phyloP scores from a whole-genome alignment of 1,140 invertebrate species.

The Dreissena rostriformis region DNA sequence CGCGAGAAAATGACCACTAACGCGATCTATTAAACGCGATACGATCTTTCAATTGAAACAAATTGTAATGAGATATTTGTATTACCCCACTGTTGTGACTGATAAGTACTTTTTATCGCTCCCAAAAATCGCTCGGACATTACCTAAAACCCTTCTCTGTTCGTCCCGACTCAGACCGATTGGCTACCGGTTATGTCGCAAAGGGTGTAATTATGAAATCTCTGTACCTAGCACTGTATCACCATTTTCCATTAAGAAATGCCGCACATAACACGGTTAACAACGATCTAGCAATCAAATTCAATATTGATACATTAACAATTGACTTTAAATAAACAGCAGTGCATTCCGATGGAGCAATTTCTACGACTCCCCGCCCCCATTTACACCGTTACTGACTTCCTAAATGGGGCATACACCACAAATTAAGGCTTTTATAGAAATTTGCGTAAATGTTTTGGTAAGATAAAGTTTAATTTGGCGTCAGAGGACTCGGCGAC shows the following conservation, averaged over 20 bases:
- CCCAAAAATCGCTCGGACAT: not conserved
- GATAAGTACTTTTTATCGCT: conserved; percentile 3
- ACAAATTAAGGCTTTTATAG: not conserved
- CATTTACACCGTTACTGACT: not conserved
- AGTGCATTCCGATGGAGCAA: not conserved
- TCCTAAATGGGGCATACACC: not conserved
- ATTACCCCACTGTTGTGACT: not conserved
- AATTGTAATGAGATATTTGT: conserved; percentile 9
- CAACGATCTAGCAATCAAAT: not conserved
- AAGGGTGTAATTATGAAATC: not conserved
- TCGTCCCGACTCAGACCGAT: not conserved
- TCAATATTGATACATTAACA: not conserved
- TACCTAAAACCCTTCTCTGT: not conserved
- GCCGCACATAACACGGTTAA: not conserved
- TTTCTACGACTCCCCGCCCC: not conserved
- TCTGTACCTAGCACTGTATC: not conserved
- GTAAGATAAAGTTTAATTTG: conserved; percentile 2
- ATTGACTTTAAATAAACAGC: conserved; percentile 4
- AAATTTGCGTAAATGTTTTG: not conserved
- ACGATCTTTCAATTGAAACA: conserved; percentile 4
- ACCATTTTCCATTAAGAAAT: not conserved
- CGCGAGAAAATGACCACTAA: not conserved
- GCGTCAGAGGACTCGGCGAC: not conserved
- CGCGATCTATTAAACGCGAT: not conserved
- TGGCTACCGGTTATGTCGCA: not conserved